phyloP scores from a whole-genome alignment of 30 jellyfish, hydroid and myxozoan species.

The Pelagia noctiluca region DNA sequence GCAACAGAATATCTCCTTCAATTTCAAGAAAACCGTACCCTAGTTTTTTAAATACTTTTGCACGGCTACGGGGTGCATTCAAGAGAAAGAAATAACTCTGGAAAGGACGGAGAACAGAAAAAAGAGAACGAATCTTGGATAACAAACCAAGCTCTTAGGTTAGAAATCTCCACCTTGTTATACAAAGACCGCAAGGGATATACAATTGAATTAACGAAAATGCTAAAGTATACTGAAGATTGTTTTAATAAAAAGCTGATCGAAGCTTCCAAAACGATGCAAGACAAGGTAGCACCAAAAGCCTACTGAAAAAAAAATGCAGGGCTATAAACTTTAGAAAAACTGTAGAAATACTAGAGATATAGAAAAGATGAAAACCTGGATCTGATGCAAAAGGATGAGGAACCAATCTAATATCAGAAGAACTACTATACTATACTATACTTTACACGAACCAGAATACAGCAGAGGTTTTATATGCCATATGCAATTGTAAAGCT shows the following conservation, averaged over 20 bases:
- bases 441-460: not conserved
- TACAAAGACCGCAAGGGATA: not conserved
- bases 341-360: not conserved
- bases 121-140: not conserved
- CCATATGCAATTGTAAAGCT: constrained; percentile 15
- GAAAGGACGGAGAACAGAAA: not conserved
- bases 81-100: not conserved
- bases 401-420: too few species aligned
- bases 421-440: too few species aligned
- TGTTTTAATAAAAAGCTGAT: not conserved
- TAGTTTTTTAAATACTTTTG: not conserved
- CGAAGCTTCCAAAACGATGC: not conserved
- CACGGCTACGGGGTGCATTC: not conserved
- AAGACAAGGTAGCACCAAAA: not conserved
- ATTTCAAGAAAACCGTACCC: not conserved
- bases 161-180: not conserved
- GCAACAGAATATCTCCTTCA: not conserved
- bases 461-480: constrained; percentile 8
- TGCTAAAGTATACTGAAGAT: constrained; percentile 18
- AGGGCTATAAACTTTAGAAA: not conserved
- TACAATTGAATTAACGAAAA: not conserved
- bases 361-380: not conserved
- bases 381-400: too few species aligned
- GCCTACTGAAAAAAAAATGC: not conserved
- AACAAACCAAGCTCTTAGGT: not conserved